Evolutionary conservation across 2,113 vertebrate genomes (phyloP).

Genomic region (Ailuropoda melanoleuca): DNA sequence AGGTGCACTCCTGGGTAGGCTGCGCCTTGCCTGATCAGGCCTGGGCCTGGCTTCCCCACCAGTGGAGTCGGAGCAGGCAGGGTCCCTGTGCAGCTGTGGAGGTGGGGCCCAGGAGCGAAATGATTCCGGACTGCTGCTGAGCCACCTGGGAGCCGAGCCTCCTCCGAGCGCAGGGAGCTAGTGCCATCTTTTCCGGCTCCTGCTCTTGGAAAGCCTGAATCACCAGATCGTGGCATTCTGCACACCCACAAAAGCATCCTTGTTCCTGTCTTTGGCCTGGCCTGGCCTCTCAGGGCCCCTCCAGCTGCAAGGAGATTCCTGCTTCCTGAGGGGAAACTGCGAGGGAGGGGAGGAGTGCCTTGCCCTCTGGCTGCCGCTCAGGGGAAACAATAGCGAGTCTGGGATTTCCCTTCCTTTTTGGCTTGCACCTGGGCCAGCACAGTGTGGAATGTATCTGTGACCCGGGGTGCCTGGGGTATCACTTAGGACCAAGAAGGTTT

Average conservation of each 20-base stretch:
- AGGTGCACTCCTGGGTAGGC: neutral
- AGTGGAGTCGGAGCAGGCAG: neutral
- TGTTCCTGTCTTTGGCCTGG: neutral
- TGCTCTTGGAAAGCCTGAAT: neutral
- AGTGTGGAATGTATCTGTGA: neutral
- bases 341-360: neutral
- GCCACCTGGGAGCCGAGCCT: neutral
- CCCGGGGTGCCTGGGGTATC: neutral
- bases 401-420: neutral
- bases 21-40: neutral
- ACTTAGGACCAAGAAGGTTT: neutral
- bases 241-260: no score
- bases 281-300: neutral
- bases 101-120: neutral
- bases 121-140: accelerated
- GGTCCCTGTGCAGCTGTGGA: neutral
- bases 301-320: neutral
- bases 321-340: neutral
- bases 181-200: neutral
- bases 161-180: neutral
- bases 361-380: neutral
- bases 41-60: neutral
- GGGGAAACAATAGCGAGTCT: neutral
- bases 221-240: no score
- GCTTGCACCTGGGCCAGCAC: accelerated